phyloP scores from a whole-genome alignment of 2,113 vertebrate genomes.

The Daboia siamensis region DNA sequence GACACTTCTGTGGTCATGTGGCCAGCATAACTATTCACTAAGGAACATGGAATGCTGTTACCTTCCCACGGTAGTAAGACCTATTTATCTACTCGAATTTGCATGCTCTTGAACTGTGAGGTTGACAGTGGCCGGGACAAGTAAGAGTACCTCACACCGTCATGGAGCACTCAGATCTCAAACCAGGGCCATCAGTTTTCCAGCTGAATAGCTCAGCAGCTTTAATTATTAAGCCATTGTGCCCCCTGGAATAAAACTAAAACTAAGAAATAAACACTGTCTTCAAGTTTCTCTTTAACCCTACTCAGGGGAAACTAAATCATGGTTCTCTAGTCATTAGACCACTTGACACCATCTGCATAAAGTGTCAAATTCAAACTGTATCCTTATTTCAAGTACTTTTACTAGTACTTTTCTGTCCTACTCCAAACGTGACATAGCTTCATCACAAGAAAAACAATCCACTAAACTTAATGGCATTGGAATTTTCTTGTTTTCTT shows the following conservation, averaged over 20 bases:
- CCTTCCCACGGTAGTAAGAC: not conserved
- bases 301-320: not conserved
- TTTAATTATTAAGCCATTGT: not conserved
- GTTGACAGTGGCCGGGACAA: not conserved
- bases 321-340: not conserved
- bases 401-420: not conserved
- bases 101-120: not conserved
- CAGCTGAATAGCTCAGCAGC: not conserved
- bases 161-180: not conserved
- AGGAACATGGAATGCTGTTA: not conserved
- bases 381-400: not conserved
- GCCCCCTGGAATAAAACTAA: not conserved
- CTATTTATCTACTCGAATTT: not conserved
- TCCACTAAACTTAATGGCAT: not conserved
- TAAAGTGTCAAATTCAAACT: not conserved
- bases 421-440: not conserved
- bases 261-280: not conserved
- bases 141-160: not conserved
- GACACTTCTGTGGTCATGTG: not conserved
- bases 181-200: not conserved
- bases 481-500: not conserved
- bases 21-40: not conserved
- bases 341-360: not conserved
- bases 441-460: not conserved
- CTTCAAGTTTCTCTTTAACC: not conserved